Base-by-base conservation (phyloP, 2,797 vertebrate genomes). In the Centroberyx gerrardi region DNA sequence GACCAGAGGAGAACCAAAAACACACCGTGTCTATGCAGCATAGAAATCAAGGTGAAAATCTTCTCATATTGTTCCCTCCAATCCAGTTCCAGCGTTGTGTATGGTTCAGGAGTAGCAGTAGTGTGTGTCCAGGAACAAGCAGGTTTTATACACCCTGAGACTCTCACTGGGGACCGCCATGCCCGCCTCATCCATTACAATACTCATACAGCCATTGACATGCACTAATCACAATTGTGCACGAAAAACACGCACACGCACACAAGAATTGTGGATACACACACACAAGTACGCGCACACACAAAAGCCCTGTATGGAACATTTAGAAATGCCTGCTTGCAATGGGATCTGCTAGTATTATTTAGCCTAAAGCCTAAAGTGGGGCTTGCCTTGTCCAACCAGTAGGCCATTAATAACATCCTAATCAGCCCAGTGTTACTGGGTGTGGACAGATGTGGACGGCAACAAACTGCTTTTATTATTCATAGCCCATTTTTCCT, bases 121-220 rank as follows among this genome's bases (percentile, higher is more conserved):
- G 55, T 69, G 72, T 64, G 68, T 72, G 62, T 68, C 52, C 22
- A 22, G 53, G 27, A 87, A 74, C 65, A 52, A 49, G 71, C 76
- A 70, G 80, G 80, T 87, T 93, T 92, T 93, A 93, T 92, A 89
- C 62, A 80, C 84, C 59, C 22, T 7, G 17, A 65, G 69, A 12
- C n/a, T 27, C 81, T 92, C 92, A 90, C 92, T 72, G 64, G 91
- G 89, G 92, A 93, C 90, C 56, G 61, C 64, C 42, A 70, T 33
- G 61, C 72, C 29, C 49, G 54, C 68, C 93, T 90, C 92, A 93
- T 95, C 93, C 91, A 95, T 93, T 93, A 93, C 80, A 88, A 91
- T 87, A 80, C 72, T 76, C 84, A 75, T 44, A 61, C 65, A 60
- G 76, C 70, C 74, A 38, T 18, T 92, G 92, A 93, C 92, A 91